Percentiles rank a stretch among this genome's conserved stretches.
These are phyloP conservation scores for Romanogobio albipinnatus DNA, from an alignment of 2,113 vertebrate genomes.

Conservation along the genomic window DNA sequence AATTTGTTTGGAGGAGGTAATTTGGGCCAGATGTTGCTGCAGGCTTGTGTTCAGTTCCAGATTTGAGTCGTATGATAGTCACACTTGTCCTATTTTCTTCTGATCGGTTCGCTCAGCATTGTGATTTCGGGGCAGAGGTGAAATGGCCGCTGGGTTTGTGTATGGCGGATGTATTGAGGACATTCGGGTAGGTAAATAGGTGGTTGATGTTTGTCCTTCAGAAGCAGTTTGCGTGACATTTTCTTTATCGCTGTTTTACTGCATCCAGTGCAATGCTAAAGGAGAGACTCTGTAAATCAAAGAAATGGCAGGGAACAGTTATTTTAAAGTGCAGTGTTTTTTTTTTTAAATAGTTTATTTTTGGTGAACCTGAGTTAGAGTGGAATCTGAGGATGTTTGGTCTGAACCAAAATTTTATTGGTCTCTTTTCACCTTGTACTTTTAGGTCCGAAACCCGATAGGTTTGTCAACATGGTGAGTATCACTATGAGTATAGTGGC, in stretches of 20 bases:
- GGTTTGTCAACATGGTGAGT: neutral
- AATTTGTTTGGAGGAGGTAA: conserved; percentile 2
- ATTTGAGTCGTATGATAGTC: neutral
- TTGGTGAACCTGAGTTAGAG: neutral
- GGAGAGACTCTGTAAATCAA: neutral
- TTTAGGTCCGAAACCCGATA: neutral
- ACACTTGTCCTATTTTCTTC: neutral
- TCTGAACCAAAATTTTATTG: neutral
- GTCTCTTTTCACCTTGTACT: neutral
- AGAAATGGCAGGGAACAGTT: neutral
- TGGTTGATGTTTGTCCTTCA: conserved; percentile 75
- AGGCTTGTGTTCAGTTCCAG: conserved; percentile 18
- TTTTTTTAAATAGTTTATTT: conserved; percentile 5
- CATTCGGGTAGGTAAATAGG: conserved; percentile 76
- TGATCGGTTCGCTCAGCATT: conserved; percentile 10
- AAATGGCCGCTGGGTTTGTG: conserved; percentile 60
- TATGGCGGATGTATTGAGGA: conserved; percentile 66
- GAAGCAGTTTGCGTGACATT: conserved; percentile 74
- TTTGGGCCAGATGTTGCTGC: neutral
- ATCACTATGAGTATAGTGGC: neutral
- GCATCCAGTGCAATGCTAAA: neutral
- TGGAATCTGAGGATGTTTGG: neutral
- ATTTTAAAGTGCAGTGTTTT: neutral
- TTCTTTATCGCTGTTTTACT: conserved; percentile 58
- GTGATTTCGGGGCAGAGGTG: conserved; percentile 57